Evolutionary conservation across 2,797 vertebrate species (phyloP).

Genomic region (Echeneis naucrates): DNA sequence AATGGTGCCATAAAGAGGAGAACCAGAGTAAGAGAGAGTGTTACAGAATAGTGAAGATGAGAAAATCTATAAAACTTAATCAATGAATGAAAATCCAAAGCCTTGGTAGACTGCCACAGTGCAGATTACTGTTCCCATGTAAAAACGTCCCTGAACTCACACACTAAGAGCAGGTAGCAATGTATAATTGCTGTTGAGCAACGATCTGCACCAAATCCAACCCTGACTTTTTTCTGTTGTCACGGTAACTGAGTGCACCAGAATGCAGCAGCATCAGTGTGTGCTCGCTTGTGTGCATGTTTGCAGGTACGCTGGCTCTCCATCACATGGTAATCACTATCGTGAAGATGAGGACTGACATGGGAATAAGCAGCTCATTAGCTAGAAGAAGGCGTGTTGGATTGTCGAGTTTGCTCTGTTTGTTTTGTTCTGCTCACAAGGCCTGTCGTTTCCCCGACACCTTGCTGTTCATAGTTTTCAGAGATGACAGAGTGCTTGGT

Average conservation of each 20-base stretch:
- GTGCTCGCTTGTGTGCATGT: slow-evolving; percentile 3
- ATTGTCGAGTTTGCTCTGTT: slow-evolving; percentile 44
- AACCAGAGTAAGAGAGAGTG: neutral
- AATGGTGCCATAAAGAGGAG: neutral
- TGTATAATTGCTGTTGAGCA: slow-evolving; percentile 36
- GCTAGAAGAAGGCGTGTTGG: slow-evolving; percentile 40
- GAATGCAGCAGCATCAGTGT: neutral
- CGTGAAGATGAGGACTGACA: slow-evolving; percentile 57
- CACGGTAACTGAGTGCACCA: slow-evolving; percentile 73
- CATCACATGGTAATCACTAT: slow-evolving; percentile 44
- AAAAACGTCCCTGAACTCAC: neutral
- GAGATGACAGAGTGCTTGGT: slow-evolving; percentile 34
- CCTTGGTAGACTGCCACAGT: rapidly evolving
- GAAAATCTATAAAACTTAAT: neutral
- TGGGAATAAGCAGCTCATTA: slow-evolving; percentile 63
- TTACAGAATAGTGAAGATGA: neutral
- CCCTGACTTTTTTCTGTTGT: slow-evolving; percentile 72
- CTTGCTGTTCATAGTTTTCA: slow-evolving; percentile 52
- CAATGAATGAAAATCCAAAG: too few relatives aligned
- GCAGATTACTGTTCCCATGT: neutral
- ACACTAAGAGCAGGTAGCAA: neutral
- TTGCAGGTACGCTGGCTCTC: slow-evolving; percentile 44
- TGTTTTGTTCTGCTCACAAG: slow-evolving; percentile 46
- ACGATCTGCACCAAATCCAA: slow-evolving; percentile 27
- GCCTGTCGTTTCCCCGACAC: slow-evolving; percentile 42